These are phyloP conservation scores for Matsumurasca onukii DNA, from an alignment of 1,140 invertebrate genomes.

Conservation along the genomic window DNA sequence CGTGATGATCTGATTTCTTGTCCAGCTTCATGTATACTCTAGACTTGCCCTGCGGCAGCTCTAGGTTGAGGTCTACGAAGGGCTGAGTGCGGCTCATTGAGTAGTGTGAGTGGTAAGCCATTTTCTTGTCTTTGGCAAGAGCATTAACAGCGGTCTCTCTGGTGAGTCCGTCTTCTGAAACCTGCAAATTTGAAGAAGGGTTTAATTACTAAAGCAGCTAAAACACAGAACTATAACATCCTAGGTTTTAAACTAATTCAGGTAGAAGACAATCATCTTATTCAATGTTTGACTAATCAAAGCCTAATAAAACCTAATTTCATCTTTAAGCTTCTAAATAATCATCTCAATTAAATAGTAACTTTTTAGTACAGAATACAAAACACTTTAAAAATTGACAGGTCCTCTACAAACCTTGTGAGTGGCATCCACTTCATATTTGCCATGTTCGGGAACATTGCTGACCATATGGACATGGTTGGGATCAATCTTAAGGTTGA, in stretches of 20 bases:
- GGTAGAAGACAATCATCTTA: too few species aligned
- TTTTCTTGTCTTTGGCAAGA: slow-evolving; percentile 48
- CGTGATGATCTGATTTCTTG: slow-evolving; percentile 33
- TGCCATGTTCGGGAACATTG: slow-evolving; percentile 33
- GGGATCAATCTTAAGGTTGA: slow-evolving; percentile 56
- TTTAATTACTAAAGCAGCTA: too few species aligned
- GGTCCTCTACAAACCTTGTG: too few species aligned
- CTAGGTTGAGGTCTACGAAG: slow-evolving; percentile 34
- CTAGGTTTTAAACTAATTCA: too few species aligned
- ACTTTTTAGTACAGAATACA: too few species aligned
- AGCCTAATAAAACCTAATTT: too few species aligned
- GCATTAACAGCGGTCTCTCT: slow-evolving; percentile 52
- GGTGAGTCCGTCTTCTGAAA: slow-evolving; percentile 42
- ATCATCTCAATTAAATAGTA: too few species aligned
- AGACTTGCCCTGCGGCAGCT: slow-evolving; percentile 39
- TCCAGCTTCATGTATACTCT: slow-evolving; percentile 35
- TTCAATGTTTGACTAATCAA: too few species aligned
- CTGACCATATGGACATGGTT: slow-evolving; percentile 32
- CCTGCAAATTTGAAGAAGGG: too few species aligned
- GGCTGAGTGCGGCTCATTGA: slow-evolving; percentile 49
- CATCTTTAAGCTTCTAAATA: too few species aligned
- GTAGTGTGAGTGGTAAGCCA: slow-evolving; percentile 48
- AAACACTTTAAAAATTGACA: too few species aligned
- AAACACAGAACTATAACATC: too few species aligned
- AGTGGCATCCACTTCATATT: slow-evolving; percentile 31